A percentile compares a stretch with the other conserved stretches of the same genome.
Conservation (phyloP, 2,888 invertebrate genomes). For the Creontiades dilutus region DNA sequence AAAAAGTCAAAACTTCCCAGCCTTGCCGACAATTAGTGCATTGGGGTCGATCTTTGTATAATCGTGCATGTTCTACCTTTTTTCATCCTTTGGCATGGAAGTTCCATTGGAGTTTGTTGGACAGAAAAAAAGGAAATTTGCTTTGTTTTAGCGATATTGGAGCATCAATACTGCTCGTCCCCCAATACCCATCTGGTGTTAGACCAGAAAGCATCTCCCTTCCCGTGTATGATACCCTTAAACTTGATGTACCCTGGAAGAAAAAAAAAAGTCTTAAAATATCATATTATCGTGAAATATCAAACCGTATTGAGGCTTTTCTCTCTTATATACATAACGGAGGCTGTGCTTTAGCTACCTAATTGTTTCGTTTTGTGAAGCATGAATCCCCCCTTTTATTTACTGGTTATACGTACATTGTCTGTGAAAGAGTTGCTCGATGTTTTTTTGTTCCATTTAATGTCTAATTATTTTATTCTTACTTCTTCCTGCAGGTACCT, state of each 20-base stretch:
- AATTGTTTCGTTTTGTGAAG: neutral
- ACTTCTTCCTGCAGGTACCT: constrained; percentile 13
- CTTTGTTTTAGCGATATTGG: neutral
- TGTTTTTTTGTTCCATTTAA: neutral
- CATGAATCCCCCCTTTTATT: neutral
- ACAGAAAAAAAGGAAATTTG: neutral
- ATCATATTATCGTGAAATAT: neutral
- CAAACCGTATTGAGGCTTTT: neutral
- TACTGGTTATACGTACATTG: neutral
- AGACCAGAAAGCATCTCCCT: constrained; percentile 39
- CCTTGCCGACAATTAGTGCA: constrained; percentile 15
- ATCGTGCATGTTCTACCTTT: neutral
- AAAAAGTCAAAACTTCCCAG: neutral
- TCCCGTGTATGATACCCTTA: neutral
- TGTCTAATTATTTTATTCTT: constrained; percentile 20
- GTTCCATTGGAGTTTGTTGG: neutral
- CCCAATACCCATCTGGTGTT: neutral
- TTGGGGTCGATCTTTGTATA: neutral
- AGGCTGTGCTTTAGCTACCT: neutral
- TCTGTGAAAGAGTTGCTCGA: neutral
- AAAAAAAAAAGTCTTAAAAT: too few species aligned
- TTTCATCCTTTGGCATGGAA: neutral
- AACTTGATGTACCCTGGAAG: neutral
- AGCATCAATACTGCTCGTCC: neutral
- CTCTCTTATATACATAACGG: neutral